Evolutionary conservation across 1,140 invertebrate genomes (phyloP).

Genomic region (Lepidurus apus): DNA sequence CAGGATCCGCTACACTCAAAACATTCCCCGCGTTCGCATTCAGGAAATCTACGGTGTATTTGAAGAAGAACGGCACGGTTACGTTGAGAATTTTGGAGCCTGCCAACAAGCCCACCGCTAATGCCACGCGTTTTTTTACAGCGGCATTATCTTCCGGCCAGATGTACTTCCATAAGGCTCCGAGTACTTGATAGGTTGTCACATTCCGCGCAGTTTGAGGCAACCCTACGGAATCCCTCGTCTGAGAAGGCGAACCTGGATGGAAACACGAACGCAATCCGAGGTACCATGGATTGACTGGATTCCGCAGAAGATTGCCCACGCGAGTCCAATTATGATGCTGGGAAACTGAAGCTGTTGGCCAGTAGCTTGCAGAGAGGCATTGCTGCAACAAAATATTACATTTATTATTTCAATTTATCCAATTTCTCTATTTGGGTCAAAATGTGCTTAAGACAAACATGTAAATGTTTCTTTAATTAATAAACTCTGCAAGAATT

Average conservation of each 20-base stretch:
- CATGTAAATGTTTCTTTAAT: no score
- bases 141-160: slow-evolving; percentile 86
- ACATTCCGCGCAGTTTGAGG: slow-evolving; percentile 45
- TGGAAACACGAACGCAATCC: slow-evolving; percentile 28
- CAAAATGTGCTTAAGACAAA: no score
- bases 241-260: not conserved
- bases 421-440: no score
- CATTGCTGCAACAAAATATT: not conserved
- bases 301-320: not conserved
- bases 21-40: slow-evolving; percentile 55
- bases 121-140: slow-evolving; percentile 73
- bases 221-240: slow-evolving; percentile 29
- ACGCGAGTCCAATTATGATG: not conserved
- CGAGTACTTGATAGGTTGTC: slow-evolving; percentile 71
- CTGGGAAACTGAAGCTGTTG: not conserved
- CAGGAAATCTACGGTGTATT: slow-evolving; percentile 84
- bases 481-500: no score
- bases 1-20: slow-evolving; percentile 45
- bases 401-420: not conserved
- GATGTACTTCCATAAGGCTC: slow-evolving; percentile 82
- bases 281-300: not conserved
- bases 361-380: not conserved
- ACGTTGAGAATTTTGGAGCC: slow-evolving; percentile 86
- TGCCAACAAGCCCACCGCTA: slow-evolving; percentile 72
- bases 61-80: slow-evolving; percentile 93